Percentiles rank a stretch among this genome's conserved stretches.
phyloP scores from a whole-genome alignment of 1,140 invertebrate genomes.

The Neuroterus valhalla region DNA sequence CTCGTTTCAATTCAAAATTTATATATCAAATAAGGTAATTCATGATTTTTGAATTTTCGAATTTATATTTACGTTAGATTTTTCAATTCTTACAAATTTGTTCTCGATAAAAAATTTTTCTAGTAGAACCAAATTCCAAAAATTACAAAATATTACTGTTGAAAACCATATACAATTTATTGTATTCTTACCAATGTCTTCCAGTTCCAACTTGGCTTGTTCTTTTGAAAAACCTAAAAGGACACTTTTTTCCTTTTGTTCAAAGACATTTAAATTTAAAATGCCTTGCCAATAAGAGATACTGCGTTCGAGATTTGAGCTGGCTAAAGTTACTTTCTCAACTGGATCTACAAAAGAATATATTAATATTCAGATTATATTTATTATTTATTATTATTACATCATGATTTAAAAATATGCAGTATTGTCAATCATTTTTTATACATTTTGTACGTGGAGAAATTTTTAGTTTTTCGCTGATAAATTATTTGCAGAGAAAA shows the following conservation, averaged over 20 bases:
- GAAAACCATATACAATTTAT: too few species aligned
- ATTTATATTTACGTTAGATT: too few species aligned
- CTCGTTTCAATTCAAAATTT: too few species aligned
- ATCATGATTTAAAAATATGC: conserved; percentile 31
- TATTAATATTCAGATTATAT: conserved; percentile 28
- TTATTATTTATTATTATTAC: not conserved
- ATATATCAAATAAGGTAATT: too few species aligned
- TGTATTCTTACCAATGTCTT: conserved; percentile 79
- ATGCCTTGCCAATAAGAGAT: conserved; percentile 89
- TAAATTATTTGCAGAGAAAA: conserved; percentile 7
- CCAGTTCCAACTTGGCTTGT: conserved; percentile 86
- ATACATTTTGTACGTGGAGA: conserved; percentile 1
- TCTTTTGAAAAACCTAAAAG: conserved; percentile 83
- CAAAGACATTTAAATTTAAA: conserved; percentile 83
- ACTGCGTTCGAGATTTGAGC: conserved; percentile 85
- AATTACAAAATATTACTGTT: too few species aligned
- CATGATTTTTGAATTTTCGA: too few species aligned
- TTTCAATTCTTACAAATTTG: too few species aligned
- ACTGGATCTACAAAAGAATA: conserved; percentile 83
- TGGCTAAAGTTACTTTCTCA: conserved; percentile 86
- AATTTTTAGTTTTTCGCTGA: too few species aligned
- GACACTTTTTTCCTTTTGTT: conserved; percentile 77
- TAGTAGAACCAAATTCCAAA: too few species aligned
- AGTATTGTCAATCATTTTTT: not conserved
- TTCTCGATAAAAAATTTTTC: too few species aligned